phyloP scores from a whole-genome alignment of 2,888 invertebrate species.

The Cantharis lateralis region DNA sequence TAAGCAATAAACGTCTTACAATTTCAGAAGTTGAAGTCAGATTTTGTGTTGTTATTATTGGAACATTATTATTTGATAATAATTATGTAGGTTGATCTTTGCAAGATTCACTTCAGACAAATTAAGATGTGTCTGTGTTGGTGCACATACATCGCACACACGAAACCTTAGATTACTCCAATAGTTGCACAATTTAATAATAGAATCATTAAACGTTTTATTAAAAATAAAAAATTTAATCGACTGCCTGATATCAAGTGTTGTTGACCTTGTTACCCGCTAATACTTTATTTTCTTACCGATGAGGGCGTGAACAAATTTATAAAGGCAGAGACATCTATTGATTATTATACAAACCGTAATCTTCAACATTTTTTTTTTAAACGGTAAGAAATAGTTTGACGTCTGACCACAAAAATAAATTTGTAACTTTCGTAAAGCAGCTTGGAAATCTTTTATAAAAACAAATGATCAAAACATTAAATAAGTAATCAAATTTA shows the following conservation, averaged over 20 bases:
- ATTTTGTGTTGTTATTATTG: not conserved
- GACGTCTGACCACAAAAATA: too few relatives aligned
- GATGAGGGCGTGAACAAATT: not conserved
- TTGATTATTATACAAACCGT: not conserved
- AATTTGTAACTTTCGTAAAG: too few relatives aligned
- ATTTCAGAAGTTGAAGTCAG: not conserved
- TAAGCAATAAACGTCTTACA: not conserved
- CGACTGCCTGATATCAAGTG: constrained; percentile 40
- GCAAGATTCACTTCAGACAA: not conserved
- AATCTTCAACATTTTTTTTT: not conserved
- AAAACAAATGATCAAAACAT: not conserved
- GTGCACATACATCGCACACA: constrained; percentile 10
- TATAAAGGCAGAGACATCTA: not conserved
- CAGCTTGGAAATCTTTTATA: too few relatives aligned
- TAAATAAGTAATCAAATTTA: not conserved
- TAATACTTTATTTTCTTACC: constrained; percentile 2
- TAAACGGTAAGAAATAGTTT: too few relatives aligned
- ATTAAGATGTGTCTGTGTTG: not conserved
- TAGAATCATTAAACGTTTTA: constrained; percentile 9
- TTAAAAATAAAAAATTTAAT: constrained; percentile 21
- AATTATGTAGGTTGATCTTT: constrained; percentile 26
- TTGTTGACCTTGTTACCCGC: constrained; percentile 56
- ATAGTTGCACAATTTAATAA: constrained; percentile 11
- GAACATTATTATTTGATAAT: not conserved
- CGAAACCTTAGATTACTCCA: not conserved